phyloP scores from a whole-genome alignment of 2,113 vertebrate species.

The Sclerurus mexicanus region DNA sequence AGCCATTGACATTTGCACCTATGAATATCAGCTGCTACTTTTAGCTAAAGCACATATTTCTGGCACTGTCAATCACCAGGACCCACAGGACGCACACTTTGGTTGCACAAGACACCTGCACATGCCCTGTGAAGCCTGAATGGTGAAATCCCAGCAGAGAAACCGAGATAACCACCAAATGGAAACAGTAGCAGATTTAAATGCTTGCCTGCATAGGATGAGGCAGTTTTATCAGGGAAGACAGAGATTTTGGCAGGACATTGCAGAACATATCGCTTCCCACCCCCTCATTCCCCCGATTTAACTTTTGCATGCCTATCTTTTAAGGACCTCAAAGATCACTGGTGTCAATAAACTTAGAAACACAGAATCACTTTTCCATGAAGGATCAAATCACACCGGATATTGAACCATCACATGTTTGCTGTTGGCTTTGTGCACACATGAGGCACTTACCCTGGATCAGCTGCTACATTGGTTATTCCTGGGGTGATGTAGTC shows the following conservation, averaged over 20 bases:
- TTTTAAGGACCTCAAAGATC: neutral
- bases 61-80: neutral
- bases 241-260: neutral
- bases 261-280: neutral
- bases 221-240: neutral
- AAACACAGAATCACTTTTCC: neutral
- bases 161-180: neutral
- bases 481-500: neutral
- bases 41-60: neutral
- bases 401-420: neutral
- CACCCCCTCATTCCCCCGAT: neutral
- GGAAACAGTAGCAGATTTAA: neutral
- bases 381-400: neutral
- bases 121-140: neutral
- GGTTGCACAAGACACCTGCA: neutral
- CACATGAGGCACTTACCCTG: neutral
- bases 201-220: neutral
- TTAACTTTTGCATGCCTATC: neutral
- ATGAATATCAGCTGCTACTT: neutral
- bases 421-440: neutral
- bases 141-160: slow-evolving; percentile 1
- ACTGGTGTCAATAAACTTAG: neutral
- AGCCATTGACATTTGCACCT: neutral
- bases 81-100: neutral
- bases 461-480: neutral